Evolutionary conservation across 2,888 invertebrate species (phyloP).

Genomic region (Shargacucullia verbasci): DNA sequence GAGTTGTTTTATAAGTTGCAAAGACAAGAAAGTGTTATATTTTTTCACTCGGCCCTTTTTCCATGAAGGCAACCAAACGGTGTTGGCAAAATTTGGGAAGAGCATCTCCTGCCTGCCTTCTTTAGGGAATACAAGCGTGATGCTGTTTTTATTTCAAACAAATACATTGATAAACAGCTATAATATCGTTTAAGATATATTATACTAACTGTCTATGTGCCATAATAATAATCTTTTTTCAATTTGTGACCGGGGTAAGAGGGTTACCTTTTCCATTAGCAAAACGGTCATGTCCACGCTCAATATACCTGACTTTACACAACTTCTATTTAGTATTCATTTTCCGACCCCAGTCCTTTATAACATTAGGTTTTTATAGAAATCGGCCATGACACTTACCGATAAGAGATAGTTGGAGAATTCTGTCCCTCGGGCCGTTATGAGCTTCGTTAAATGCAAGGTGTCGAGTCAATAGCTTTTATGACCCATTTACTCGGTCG

Average conservation of each 20-base stretch:
- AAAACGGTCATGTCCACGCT: background rate
- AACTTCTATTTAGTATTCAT: slow-evolving; percentile 14
- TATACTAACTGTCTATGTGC: too few relatives aligned
- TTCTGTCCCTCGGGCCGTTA: slow-evolving; percentile 4
- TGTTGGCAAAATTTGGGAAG: too few relatives aligned
- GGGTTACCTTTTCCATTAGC: background rate
- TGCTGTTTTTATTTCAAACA: too few relatives aligned
- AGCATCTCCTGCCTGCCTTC: too few relatives aligned
- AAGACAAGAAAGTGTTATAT: too few relatives aligned
- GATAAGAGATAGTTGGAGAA: slow-evolving; percentile 16
- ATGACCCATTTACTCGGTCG: slow-evolving; percentile 20
- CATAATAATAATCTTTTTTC: too few relatives aligned
- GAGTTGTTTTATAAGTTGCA: too few relatives aligned
- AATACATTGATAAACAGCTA: too few relatives aligned
- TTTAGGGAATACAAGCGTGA: too few relatives aligned
- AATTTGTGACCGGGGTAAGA: background rate
- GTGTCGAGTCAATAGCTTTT: slow-evolving; percentile 33
- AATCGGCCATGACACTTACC: slow-evolving; percentile 14
- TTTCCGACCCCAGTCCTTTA: slow-evolving; percentile 2
- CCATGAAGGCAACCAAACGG: too few relatives aligned
- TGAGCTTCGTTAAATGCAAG: slow-evolving; percentile 21
- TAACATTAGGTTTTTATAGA: slow-evolving; percentile 26
- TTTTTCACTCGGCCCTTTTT: too few relatives aligned
- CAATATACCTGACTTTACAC: slow-evolving; percentile 13
- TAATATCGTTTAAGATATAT: too few relatives aligned